A percentile compares a stretch with the other conserved stretches of the same genome.
Evolutionary conservation across 2,888 invertebrate species (phyloP).

Genomic region (Thecocarcelia acutangulata): DNA sequence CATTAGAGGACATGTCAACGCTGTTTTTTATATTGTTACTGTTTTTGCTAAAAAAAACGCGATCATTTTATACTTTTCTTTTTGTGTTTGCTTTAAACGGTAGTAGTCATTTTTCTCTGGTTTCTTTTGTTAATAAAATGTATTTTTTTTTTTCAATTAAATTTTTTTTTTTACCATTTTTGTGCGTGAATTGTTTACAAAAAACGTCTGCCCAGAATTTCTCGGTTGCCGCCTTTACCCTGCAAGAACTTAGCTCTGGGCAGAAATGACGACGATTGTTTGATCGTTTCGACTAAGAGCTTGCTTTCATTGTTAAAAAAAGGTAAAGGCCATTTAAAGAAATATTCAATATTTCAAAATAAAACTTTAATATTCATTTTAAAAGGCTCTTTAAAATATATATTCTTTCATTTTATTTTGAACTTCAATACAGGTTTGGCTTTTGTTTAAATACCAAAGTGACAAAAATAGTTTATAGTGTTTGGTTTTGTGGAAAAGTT

Average conservation of each 20-base stretch:
- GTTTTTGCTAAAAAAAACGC: conserved; percentile 59
- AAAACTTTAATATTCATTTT: conserved; percentile 51
- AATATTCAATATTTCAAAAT: conserved; percentile 37
- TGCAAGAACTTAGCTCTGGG: conserved; percentile 80
- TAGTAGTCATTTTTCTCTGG: conserved; percentile 25
- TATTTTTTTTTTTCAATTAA: conserved; percentile 7
- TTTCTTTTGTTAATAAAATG: background rate
- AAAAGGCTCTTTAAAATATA: conserved; percentile 17
- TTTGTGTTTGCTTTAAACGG: conserved; percentile 34
- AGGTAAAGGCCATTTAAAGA: conserved; percentile 74
- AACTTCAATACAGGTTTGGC: conserved; percentile 50
- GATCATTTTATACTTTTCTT: conserved; percentile 63
- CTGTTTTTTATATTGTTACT: conserved; percentile 64
- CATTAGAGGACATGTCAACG: conserved; percentile 45
- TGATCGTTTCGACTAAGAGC: conserved; percentile 77
- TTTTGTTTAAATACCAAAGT: conserved; percentile 17
- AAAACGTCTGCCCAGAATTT: conserved; percentile 80
- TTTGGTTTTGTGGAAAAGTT: conserved; percentile 27
- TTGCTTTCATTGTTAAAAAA: conserved; percentile 71
- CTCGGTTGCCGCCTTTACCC: conserved; percentile 73
- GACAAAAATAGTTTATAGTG: conserved; percentile 38
- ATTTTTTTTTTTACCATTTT: conserved; percentile 78
- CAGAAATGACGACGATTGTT: conserved; percentile 79
- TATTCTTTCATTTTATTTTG: conserved; percentile 39
- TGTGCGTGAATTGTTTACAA: conserved; percentile 82